These are phyloP conservation scores for Tamandua tetradactyla DNA, from an alignment of 2,797 vertebrate genomes.

Conservation along the genomic window DNA sequence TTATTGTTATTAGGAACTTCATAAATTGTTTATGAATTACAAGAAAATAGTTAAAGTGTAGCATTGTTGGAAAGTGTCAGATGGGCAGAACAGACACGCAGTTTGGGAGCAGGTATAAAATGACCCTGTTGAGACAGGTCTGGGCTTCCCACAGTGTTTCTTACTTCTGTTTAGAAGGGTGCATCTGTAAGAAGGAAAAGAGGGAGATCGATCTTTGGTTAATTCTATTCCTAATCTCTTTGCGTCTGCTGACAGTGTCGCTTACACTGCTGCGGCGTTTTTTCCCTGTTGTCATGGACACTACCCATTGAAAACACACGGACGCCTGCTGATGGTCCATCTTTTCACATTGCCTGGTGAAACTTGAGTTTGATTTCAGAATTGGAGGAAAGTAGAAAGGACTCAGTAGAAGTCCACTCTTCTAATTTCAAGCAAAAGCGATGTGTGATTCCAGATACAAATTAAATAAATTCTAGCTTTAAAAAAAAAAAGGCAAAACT, in stretches of 20 bases:
- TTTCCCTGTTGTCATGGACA: constrained; percentile 77
- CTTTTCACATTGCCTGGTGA: constrained; percentile 60
- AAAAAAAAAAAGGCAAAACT: background rate
- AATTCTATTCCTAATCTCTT: constrained; percentile 62
- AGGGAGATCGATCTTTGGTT: constrained; percentile 36
- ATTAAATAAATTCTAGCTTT: constrained; percentile 41
- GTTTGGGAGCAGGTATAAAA: background rate
- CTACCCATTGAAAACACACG: constrained; percentile 64
- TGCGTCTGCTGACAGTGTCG: constrained; percentile 54
- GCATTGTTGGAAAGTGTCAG: background rate
- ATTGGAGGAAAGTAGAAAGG: constrained; percentile 66
- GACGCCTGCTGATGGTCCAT: constrained; percentile 59
- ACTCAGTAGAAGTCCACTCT: background rate
- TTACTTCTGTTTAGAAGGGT: background rate
- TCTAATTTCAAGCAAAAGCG: constrained; percentile 6
- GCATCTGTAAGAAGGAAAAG: background rate
- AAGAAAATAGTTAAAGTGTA: background rate
- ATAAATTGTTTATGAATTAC: background rate
- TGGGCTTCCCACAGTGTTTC: background rate
- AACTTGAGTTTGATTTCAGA: constrained; percentile 53
- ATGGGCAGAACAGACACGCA: background rate
- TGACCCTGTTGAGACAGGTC: background rate
- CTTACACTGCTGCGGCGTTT: constrained; percentile 39
- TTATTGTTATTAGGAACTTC: background rate
- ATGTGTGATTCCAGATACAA: background rate